Conservation (phyloP, 2,888 invertebrate species). For the Marasmarcha lunaedactyla region DNA sequence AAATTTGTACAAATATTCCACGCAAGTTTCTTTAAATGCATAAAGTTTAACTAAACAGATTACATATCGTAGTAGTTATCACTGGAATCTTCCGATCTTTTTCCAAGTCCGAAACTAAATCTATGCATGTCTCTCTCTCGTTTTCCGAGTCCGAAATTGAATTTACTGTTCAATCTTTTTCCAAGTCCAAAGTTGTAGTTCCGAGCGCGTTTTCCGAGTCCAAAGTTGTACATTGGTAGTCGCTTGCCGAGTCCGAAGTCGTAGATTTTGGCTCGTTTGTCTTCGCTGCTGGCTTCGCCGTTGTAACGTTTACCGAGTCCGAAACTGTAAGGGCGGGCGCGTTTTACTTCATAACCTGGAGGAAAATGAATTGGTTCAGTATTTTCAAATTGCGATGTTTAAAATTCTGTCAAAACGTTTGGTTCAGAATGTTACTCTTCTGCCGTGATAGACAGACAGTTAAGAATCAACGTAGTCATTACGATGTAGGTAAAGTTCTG, state of each 20-base stretch:
- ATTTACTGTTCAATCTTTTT: slow-evolving; percentile 57
- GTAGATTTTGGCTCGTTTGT: slow-evolving; percentile 49
- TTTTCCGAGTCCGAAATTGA: slow-evolving; percentile 71
- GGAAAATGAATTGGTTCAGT: too few species aligned
- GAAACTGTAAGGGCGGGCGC: slow-evolving; percentile 75
- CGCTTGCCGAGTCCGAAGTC: slow-evolving; percentile 60
- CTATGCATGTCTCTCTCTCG: slow-evolving; percentile 60
- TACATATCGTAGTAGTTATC: slow-evolving; percentile 44
- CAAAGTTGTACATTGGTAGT: slow-evolving; percentile 57
- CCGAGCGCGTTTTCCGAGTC: slow-evolving; percentile 56
- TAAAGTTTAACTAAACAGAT: slow-evolving; percentile 14
- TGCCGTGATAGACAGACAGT: too few species aligned
- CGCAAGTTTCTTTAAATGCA: slow-evolving; percentile 20
- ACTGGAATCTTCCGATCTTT: slow-evolving; percentile 46
- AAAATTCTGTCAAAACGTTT: too few species aligned
- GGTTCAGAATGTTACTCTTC: too few species aligned
- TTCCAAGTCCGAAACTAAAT: slow-evolving; percentile 71
- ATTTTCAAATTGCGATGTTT: too few species aligned
- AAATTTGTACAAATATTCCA: slow-evolving; percentile 16
- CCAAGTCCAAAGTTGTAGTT: slow-evolving; percentile 70
- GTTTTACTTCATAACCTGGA: slow-evolving; percentile 58
- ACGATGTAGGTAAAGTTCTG: too few species aligned
- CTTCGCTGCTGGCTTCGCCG: slow-evolving; percentile 38
- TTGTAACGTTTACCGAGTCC: slow-evolving; percentile 75
- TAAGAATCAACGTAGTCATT: too few species aligned